Evolutionary conservation across 2,113 vertebrate species (phyloP), one percentile per base, ranked within the genome.

Genomic region (Gopherus flavomarginatus): DNA sequence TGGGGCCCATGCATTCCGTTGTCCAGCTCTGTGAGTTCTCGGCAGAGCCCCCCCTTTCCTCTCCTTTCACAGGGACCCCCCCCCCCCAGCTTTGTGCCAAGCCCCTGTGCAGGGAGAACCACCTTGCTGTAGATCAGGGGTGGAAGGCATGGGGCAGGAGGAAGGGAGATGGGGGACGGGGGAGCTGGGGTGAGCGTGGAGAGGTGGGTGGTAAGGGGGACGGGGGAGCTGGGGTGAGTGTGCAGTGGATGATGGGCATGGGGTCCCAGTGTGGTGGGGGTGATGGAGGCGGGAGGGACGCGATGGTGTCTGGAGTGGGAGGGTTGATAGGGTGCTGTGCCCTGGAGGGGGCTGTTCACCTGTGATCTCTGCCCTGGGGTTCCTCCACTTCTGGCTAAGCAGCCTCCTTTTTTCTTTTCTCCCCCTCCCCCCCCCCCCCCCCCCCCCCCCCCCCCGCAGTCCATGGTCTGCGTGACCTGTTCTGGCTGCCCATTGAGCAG

Each of bases 401-500:
- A 26, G 50, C 35, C 4, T 7, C 42, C 42, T 42, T 42, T 42
- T 42, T 16, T 27, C 5, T 8, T 44, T 53, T 2, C 0, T 44
- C 13, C 31, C 22, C 31, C 22, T 6, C 27, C 38, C 42, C 75
- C 62, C 38, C 22, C 5, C n/a, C 44, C 42, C 75, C 13, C n/a
- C n/a, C 31, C 22, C 5, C 27, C 38, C 42, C 75, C 62, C 38
- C 22, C 5, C n/a, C 44, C 42, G 69, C 59, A 99, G 99, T 99
- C 96, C 99, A 99, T 29, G 99, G 99, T 16, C 98, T 99, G 81
- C 98, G 99, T 54, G 99, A 99, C 97, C 98, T 99, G 85, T 99
- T 99, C 94, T 99, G 99, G 99, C 96, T 99, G 91, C 99, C 99
- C 54, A 99, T 99, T 1, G 99, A 99, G 95, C 99, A 99, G 97